These are phyloP conservation scores for Eleutherodactylus coqui DNA, from an alignment of 2,797 vertebrate genomes.

Conservation along the genomic window DNA sequence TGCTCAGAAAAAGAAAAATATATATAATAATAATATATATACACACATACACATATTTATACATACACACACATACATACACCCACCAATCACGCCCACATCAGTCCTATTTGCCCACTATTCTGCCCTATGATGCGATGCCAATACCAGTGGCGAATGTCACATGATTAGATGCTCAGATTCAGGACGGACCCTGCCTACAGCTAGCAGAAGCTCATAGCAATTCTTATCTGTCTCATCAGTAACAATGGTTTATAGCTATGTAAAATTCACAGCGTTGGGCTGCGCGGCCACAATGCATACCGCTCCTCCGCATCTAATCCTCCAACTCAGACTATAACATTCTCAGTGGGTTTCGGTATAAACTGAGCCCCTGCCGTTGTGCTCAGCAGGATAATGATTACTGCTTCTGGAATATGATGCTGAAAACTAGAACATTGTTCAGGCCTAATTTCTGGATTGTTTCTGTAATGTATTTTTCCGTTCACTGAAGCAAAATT, in stretches of 20 bases:
- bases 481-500: slow-evolving; percentile 18
- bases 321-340: slow-evolving; percentile 4
- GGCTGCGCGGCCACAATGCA: background rate
- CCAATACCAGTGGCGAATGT: background rate
- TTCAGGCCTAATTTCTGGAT: slow-evolving; percentile 12
- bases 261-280: background rate
- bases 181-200: background rate
- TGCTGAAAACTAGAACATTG: slow-evolving; percentile 23
- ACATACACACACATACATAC: no score
- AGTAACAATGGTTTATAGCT: slow-evolving; percentile 18
- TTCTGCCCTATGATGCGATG: background rate
- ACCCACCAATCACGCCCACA: background rate
- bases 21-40: no score
- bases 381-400: slow-evolving; percentile 28
- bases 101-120: background rate
- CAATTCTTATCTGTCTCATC: slow-evolving; percentile 13
- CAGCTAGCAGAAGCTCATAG: background rate
- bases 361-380: slow-evolving; percentile 24
- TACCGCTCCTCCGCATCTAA: background rate
- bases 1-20: no score
- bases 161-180: background rate
- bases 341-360: slow-evolving; percentile 18
- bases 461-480: slow-evolving; percentile 24
- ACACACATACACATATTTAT: no score
- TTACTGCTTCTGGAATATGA: slow-evolving; percentile 15